phyloP scores from a whole-genome alignment of 2,113 vertebrate species.

The Hippocampus barbouri region DNA sequence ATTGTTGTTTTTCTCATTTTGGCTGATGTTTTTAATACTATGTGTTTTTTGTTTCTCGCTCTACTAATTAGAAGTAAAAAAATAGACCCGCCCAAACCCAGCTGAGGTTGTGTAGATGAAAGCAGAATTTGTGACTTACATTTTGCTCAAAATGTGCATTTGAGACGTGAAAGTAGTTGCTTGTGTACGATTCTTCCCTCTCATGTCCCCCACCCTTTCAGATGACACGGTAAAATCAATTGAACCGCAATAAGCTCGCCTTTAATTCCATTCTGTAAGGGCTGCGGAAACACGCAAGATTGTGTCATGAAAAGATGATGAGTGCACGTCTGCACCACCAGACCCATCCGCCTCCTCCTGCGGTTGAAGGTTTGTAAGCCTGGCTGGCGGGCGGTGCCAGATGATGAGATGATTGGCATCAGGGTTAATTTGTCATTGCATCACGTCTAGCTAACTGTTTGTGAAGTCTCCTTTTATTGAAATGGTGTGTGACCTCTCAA shows the following conservation, averaged over 20 bases:
- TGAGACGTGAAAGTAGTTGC: not conserved
- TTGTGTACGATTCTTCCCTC: not conserved
- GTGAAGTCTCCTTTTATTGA: conserved; percentile 16
- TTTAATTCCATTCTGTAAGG: conserved; percentile 7
- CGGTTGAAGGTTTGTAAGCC: conserved; percentile 12
- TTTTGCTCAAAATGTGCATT: not conserved
- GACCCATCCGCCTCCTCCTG: conserved; percentile 16
- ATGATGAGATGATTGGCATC: not conserved
- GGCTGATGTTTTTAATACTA: not conserved
- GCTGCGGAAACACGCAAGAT: conserved; percentile 14
- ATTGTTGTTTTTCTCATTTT: not conserved
- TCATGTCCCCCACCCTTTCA: conserved; percentile 1
- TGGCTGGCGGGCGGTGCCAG: not conserved
- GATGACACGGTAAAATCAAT: not conserved
- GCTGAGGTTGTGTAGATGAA: not conserved
- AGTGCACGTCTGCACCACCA: conserved; percentile 32
- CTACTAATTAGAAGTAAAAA: not conserved
- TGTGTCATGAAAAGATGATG: conserved; percentile 32
- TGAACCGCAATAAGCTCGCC: conserved; percentile 1
- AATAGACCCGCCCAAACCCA: not conserved
- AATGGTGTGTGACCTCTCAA: conserved; percentile 35
- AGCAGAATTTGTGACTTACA: not conserved
- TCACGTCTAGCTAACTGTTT: conserved; percentile 6
- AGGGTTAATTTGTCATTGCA: conserved; percentile 2
- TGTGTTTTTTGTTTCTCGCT: not conserved